Evolutionary conservation across 2,797 vertebrate genomes (phyloP), one percentile per base, ranked within the genome.

Genomic region (Xenops minutus): DNA sequence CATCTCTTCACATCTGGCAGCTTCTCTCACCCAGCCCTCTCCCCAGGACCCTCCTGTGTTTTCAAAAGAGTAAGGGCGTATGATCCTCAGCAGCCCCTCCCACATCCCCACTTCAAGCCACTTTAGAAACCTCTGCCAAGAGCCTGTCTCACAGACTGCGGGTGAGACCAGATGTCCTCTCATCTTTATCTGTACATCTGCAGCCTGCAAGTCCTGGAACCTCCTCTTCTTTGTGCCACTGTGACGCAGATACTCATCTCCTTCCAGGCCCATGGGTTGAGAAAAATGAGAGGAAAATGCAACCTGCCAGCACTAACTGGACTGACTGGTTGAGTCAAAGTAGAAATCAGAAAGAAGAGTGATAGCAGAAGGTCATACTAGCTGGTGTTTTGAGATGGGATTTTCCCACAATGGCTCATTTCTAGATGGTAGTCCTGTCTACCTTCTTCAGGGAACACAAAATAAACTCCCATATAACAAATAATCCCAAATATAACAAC

Each of bases 81-180:
- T 22, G 68, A 83, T 72, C 64, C 55, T 73, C 68, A 41, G 67
- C 39, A 56, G 10, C 58, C 13, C 61, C 61, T 85, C 89, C 74
- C 61, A 76, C 64, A 61, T 89, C 37, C 77, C 72, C 23, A 3
- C 78, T 79, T 82, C 54, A 44, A 95, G 75, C 27, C 89, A 46
- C 69, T 86, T 82, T 21, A 82, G 95, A 82, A 93, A 68, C 7
- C 67, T 81, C 83, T 92, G 81, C 94, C 93, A 79, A 85, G 55
- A 91, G 86, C 56, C 55, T 43, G 73, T 34, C 37, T 88, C 78
- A 43, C 86, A 85, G 66, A 2, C 58, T 24, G 12, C 0, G 15
- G 68, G 23, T 16, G 76, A 72, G 71, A 64, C 52, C 89, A 92
- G 91, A 92, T 87, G 93, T 82, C 80, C 77, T 92, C 83, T 88